Base-by-base conservation (phyloP, 2,888 invertebrate species). In the Troilus luridus region DNA sequence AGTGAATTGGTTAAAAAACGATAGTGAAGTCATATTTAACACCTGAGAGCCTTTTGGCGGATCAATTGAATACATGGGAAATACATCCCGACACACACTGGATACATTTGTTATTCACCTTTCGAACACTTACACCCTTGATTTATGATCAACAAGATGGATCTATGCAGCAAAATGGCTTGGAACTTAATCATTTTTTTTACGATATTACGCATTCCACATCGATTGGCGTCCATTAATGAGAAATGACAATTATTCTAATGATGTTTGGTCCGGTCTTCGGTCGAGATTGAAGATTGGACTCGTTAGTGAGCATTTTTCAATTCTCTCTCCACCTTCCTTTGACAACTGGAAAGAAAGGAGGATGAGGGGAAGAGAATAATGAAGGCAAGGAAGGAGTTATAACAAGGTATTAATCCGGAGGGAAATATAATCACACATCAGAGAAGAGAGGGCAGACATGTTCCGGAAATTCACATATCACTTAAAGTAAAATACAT, bases 21-120 rank as follows among this genome's bases (percentile, higher is more conserved):
- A 85, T 58, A n/a, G 19, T 56, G n/a, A 11, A 85, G 56, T 58
- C 56, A 85, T 85, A 85, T 58, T 58, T 85, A 54, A 21, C 56
- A 85, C 85, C 72, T 77, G 9, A 21, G 19, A 41, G 72, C 27
- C 85, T 85, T 85, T 85, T 56, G 21, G 2, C n/a, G 54, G 85
- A 85, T 58, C n/a, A 85, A 85, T 85, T 85, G 85, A 54, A 85
- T 56, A 85, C 85, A 85, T 85, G 85, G 56, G 85, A 85, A 85
- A 85, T 85, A 58, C 85, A 85, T 85, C 56, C 56, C 85, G 56
- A 67, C 67, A 67, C 67, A 24, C 24, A 77, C 41, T 41, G 27
- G 17, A 77, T 77, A 77, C 72, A 77, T 77, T 77, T 77, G 72
- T 77, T 77, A 77, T 77, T 77, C 72, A 41, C 41, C 24, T 19